These are phyloP conservation scores for Tenebrosternarchus preto DNA, from an alignment of 2,113 vertebrate genomes.

Conservation along the genomic window DNA sequence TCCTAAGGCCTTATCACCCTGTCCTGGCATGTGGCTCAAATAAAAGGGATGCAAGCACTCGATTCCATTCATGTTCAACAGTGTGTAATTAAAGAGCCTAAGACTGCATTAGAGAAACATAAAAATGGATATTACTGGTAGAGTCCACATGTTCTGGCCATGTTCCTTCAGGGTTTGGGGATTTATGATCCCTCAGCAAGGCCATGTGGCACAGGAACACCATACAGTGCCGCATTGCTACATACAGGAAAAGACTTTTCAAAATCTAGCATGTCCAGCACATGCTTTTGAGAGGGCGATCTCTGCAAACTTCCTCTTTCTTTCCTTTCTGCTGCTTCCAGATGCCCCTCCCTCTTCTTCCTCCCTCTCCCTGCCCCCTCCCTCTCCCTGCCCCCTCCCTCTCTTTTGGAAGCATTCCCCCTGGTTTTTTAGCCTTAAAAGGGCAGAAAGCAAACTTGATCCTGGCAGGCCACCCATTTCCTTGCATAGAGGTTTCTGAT, in stretches of 20 bases:
- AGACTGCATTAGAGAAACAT: no score
- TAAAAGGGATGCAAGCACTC: background rate
- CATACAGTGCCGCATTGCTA: background rate
- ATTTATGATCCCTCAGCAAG: background rate
- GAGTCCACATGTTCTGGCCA: no score
- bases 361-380: conserved; percentile 28
- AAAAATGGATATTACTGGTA: no score
- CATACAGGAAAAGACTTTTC: conserved; percentile 1
- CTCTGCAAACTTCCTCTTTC: conserved; percentile 64
- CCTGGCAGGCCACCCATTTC: conserved; percentile 75
- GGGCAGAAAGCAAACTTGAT: conserved; percentile 80
- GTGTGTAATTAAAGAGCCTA: no score
- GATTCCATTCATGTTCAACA: background rate
- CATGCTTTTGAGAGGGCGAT: conserved; percentile 23
- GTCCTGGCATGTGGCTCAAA: conserved; percentile 26
- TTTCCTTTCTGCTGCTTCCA: conserved; percentile 67
- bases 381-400: conserved; percentile 38
- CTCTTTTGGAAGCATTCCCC: conserved; percentile 69
- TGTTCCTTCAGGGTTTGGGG: background rate
- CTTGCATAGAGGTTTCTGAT: conserved; percentile 69
- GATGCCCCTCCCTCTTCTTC: conserved; percentile 45
- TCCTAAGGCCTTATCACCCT: conserved; percentile 66
- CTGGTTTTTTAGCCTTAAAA: conserved; percentile 82
- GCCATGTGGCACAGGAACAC: background rate
- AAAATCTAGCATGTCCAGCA: conserved; percentile 34